These are phyloP conservation scores for Neotoma lepida DNA, from an alignment of 2,113 vertebrate species.

Conservation along the genomic window DNA sequence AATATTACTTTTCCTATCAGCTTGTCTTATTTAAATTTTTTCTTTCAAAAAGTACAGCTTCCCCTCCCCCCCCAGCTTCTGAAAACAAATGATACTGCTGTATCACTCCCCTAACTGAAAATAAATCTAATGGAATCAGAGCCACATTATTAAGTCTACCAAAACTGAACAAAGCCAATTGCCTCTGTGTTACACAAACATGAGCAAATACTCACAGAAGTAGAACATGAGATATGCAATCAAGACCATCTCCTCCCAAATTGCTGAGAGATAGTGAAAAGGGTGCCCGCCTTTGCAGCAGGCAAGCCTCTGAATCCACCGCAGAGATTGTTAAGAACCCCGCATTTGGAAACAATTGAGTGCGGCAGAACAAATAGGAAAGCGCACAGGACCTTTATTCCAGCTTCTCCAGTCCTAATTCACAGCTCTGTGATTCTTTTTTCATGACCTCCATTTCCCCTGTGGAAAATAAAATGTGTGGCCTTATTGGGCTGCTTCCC, in stretches of 20 bases:
- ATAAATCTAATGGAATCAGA: constrained; percentile 24
- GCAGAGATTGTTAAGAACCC: neutral
- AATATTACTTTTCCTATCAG: neutral
- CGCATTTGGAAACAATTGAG: neutral
- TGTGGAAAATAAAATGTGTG: neutral
- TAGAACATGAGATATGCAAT: neutral
- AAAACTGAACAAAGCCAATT: neutral
- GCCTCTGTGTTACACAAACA: neutral
- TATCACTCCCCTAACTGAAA: neutral
- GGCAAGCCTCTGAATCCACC: neutral
- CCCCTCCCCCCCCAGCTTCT: neutral
- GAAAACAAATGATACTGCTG: neutral
- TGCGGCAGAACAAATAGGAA: neutral
- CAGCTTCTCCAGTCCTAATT: neutral
- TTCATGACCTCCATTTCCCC: neutral
- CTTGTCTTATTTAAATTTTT: constrained; percentile 1
- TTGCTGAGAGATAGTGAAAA: neutral
- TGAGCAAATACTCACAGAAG: neutral
- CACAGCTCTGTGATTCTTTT: neutral
- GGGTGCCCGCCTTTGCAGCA: neutral
- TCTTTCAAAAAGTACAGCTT: neutral
- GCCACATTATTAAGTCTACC: neutral
- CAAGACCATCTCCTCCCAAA: neutral
- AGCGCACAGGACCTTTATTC: neutral
- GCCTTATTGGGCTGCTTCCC: neutral